These are phyloP conservation scores for Dufourea novaeangliae DNA, from an alignment of 1,140 invertebrate species.

Conservation along the genomic window DNA sequence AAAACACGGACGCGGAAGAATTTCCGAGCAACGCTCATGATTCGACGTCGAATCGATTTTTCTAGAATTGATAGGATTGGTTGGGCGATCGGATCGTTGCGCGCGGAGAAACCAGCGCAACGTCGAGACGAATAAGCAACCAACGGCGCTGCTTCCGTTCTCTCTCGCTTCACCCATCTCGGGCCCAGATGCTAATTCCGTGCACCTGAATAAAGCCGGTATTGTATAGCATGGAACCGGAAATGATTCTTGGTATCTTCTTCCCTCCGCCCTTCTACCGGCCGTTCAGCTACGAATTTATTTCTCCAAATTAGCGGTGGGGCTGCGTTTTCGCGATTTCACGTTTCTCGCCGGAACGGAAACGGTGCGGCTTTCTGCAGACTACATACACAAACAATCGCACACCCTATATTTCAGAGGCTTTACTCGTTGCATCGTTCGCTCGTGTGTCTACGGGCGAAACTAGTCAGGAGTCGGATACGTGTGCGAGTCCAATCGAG, in stretches of 20 bases:
- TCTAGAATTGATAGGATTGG: background rate
- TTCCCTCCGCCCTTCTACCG: slow-evolving; percentile 4
- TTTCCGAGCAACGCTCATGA: background rate
- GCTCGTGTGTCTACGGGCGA: background rate
- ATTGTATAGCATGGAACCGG: slow-evolving; percentile 3
- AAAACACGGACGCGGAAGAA: background rate
- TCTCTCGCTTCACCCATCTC: background rate
- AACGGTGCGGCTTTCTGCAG: background rate
- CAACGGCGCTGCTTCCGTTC: slow-evolving; percentile 7
- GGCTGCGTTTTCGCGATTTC: background rate
- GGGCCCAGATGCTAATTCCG: slow-evolving; percentile 31
- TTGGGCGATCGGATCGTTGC: background rate
- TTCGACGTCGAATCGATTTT: background rate
- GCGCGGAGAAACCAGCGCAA: background rate
- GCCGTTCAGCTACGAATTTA: slow-evolving; percentile 12
- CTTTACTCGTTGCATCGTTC: background rate
- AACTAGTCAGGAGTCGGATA: background rate
- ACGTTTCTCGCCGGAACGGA: background rate
- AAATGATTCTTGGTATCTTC: slow-evolving; percentile 25
- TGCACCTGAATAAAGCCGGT: slow-evolving; percentile 12
- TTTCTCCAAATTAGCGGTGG: slow-evolving; percentile 25
- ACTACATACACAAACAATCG: background rate
- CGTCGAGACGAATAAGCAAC: background rate
- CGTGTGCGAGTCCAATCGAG: background rate
- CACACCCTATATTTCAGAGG: background rate